Evolutionary conservation across 2,797 vertebrate genomes (phyloP).

Genomic region (Graptemys geographica): DNA sequence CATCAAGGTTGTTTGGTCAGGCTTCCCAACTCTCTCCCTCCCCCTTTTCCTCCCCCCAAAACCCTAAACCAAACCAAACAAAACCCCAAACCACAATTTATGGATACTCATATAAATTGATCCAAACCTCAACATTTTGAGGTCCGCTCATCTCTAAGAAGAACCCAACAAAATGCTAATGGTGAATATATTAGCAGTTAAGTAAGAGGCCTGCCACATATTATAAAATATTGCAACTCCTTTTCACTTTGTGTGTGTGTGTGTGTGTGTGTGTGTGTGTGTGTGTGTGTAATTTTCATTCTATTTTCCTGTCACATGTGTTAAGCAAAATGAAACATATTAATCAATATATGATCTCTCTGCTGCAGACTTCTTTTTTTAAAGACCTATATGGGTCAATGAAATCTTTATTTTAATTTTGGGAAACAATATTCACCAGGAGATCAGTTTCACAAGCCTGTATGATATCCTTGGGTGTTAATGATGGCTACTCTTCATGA

Average conservation of each 20-base stretch:
- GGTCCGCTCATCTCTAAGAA: neutral
- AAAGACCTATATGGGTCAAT: fast-evolving
- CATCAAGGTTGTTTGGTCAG: constrained; percentile 3
- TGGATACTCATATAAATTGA: constrained; percentile 4
- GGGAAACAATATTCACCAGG: neutral
- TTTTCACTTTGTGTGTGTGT: neutral
- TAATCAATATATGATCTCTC: neutral
- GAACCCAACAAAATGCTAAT: neutral
- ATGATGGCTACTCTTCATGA: neutral
- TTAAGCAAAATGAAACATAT: neutral
- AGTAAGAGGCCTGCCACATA: neutral
- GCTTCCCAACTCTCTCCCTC: neutral
- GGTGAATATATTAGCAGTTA: neutral
- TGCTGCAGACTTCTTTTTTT: neutral
- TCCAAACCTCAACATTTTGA: constrained; percentile 22
- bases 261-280: neutral
- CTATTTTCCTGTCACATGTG: neutral
- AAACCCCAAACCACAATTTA: constrained; percentile 38
- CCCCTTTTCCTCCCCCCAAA: neutral
- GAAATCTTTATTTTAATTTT: neutral
- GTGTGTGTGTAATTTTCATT: neutral
- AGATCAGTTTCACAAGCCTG: neutral
- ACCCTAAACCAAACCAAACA: neutral
- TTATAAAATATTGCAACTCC: neutral
- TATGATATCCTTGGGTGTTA: neutral